Conservation (phyloP, 2,888 invertebrate species). For the Nemotelus pantherinus region DNA sequence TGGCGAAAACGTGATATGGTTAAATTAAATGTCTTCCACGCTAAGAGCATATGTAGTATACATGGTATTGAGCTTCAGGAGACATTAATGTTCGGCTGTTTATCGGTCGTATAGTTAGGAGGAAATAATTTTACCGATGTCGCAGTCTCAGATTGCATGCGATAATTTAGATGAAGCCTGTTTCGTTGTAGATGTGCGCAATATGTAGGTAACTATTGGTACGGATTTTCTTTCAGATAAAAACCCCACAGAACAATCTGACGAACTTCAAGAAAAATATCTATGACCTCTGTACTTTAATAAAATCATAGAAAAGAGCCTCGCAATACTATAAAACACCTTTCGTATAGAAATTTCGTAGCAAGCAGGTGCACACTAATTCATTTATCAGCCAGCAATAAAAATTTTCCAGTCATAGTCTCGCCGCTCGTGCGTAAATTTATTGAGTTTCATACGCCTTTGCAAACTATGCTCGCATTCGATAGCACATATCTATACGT, state of each 20-base stretch:
- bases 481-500: too few relatives aligned
- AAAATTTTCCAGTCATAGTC: slow-evolving; percentile 19
- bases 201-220: background rate
- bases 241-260: too few relatives aligned
- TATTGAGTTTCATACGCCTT: slow-evolving; percentile 34
- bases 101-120: background rate
- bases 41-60: background rate
- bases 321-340: too few relatives aligned
- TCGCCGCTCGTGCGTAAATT: slow-evolving; percentile 19
- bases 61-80: background rate
- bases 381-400: too few relatives aligned
- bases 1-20: slow-evolving; percentile 27
- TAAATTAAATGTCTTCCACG: slow-evolving; percentile 24
- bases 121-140: slow-evolving; percentile 19
- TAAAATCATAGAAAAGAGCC: too few relatives aligned
- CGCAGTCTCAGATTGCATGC: background rate
- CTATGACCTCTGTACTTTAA: too few relatives aligned
- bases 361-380: too few relatives aligned
- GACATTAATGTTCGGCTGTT: background rate
- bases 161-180: background rate
- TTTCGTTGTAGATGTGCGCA: background rate
- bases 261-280: too few relatives aligned
- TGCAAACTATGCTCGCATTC: background rate
- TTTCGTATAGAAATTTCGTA: too few relatives aligned
- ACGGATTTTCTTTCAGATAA: too few relatives aligned